Conservation (phyloP, 2,888 invertebrate genomes). For the Clanis bilineata region DNA sequence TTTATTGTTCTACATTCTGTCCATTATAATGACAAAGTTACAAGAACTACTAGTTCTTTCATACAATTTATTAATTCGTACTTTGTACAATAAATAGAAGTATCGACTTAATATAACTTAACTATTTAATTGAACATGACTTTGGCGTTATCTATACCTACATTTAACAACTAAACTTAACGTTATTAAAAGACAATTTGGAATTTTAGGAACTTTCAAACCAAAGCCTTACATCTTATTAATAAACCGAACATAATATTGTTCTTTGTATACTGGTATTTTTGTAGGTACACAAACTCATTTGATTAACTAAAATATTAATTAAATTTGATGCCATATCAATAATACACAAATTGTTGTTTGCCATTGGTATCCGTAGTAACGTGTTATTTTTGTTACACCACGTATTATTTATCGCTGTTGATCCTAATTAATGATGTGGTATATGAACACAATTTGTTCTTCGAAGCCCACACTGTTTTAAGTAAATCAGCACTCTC, state of each 20-base stretch:
- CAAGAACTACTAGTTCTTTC: slow-evolving; percentile 15
- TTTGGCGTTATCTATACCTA: slow-evolving; percentile 37
- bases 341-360: not conserved
- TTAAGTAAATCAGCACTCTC: slow-evolving; percentile 71
- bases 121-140: slow-evolving; percentile 40
- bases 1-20: slow-evolving; percentile 46
- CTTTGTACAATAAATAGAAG: slow-evolving; percentile 73
- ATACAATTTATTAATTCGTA: slow-evolving; percentile 41
- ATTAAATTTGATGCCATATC: not conserved
- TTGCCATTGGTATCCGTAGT: not conserved
- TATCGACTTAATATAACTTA: slow-evolving; percentile 38
- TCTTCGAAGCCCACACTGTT: slow-evolving; percentile 11
- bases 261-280: slow-evolving; percentile 8
- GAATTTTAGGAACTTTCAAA: slow-evolving; percentile 50
- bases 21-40: slow-evolving; percentile 34
- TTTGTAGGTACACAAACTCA: not conserved
- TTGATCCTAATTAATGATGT: not conserved
- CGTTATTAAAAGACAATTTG: slow-evolving; percentile 29
- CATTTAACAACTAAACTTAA: slow-evolving; percentile 10
- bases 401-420: not conserved
- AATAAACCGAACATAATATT: slow-evolving; percentile 9
- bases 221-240: slow-evolving; percentile 33
- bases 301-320: slow-evolving; percentile 3
- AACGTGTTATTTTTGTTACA: slow-evolving; percentile 1
- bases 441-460: slow-evolving; percentile 7